Conservation (phyloP, 1,140 invertebrate genomes). For the Euura lappo region DNA sequence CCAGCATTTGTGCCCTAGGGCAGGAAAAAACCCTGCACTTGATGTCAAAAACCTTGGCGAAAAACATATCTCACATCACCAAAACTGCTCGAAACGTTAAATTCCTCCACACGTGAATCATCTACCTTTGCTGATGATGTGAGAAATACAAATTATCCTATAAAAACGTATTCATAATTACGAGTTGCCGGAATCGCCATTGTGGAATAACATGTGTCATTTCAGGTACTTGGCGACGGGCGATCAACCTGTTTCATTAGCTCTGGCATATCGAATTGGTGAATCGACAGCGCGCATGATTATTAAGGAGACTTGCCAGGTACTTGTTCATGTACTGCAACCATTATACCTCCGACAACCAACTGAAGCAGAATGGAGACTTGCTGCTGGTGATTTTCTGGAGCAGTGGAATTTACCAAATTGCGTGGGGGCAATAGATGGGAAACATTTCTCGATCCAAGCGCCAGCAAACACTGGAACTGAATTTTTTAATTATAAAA, state of each 20-base stretch:
- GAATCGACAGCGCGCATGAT: not conserved
- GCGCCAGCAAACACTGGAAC: conserved; percentile 39
- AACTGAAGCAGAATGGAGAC: conserved; percentile 41
- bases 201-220: too few species aligned
- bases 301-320: conserved; percentile 14
- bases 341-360: conserved; percentile 8
- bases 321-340: conserved; percentile 7
- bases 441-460: conserved; percentile 47
- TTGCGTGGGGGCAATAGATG: conserved; percentile 47
- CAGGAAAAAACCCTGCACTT: too few species aligned
- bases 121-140: too few species aligned
- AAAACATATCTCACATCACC: too few species aligned
- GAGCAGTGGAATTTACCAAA: conserved; percentile 47
- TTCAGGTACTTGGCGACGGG: not conserved
- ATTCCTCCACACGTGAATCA: too few species aligned
- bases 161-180: too few species aligned
- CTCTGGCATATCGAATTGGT: not conserved
- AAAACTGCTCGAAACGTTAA: too few species aligned
- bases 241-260: not conserved
- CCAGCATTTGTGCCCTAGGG: too few species aligned
- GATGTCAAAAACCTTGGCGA: too few species aligned
- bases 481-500: too few species aligned
- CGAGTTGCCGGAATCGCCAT: too few species aligned
- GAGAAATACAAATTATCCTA: too few species aligned
- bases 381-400: conserved; percentile 39